phyloP scores from a whole-genome alignment of 2,797 vertebrate species.

The Pantherophis alleghaniensis region DNA sequence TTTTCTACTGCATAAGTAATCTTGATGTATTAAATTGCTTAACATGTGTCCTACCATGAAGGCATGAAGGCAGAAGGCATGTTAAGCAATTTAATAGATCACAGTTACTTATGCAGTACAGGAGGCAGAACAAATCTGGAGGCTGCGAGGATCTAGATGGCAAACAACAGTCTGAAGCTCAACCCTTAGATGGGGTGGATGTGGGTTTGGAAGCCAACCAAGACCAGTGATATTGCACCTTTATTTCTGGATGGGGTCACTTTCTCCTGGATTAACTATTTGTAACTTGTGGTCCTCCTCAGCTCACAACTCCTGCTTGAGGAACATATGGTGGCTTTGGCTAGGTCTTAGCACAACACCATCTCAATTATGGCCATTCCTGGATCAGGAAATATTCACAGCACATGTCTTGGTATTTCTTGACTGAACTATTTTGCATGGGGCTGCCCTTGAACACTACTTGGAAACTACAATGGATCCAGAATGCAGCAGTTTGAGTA shows the following conservation, averaged over 20 bases:
- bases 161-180: background rate
- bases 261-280: background rate
- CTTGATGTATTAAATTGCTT: background rate
- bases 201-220: background rate
- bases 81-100: background rate
- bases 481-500: background rate
- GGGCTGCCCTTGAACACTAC: background rate
- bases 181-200: background rate
- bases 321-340: background rate
- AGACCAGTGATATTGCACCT: background rate
- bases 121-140: background rate
- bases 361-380: background rate
- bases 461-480: background rate
- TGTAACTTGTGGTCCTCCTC: background rate
- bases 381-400: background rate
- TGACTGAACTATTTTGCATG: background rate
- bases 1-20: background rate
- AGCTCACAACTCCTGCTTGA: background rate
- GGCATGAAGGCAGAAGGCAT: background rate
- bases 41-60: background rate
- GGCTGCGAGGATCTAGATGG: background rate
- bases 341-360: background rate
- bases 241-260: background rate
- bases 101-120: background rate
- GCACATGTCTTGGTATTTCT: background rate